phyloP scores from a whole-genome alignment of 2,888 invertebrate species.

The Rhabditophanes sp. region DNA sequence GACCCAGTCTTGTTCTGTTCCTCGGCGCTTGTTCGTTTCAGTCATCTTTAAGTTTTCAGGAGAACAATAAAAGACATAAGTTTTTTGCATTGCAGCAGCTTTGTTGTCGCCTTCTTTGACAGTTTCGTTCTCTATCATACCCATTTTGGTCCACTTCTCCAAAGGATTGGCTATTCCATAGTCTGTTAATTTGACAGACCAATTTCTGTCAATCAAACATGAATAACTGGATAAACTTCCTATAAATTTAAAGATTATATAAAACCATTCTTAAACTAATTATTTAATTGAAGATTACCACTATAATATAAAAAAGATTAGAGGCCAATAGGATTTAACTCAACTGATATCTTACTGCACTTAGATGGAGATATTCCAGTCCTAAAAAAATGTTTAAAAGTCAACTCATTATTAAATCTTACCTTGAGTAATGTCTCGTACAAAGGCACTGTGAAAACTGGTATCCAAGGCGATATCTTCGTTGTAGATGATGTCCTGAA shows the following conservation, averaged over 20 bases:
- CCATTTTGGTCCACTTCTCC: constrained; percentile 39
- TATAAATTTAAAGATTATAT: no score
- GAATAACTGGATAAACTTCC: constrained; percentile 18
- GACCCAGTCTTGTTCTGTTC: constrained; percentile 20
- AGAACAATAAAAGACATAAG: constrained; percentile 34
- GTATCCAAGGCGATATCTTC: constrained; percentile 18
- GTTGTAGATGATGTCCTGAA: constrained; percentile 20
- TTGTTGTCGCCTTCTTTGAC: constrained; percentile 28
- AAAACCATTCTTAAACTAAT: no score
- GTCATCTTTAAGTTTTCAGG: constrained; percentile 40
- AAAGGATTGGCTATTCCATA: constrained; percentile 30
- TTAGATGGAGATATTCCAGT: constrained; percentile 16
- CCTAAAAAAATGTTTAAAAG: constrained; percentile 8
- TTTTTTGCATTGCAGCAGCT: constrained; percentile 29
- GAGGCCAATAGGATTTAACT: no score
- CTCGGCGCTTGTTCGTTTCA: constrained; percentile 24
- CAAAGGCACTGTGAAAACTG: constrained; percentile 24
- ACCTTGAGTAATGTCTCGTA: constrained; percentile 17
- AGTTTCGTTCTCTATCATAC: constrained; percentile 12
- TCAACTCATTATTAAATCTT: neutral
- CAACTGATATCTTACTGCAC: constrained; percentile 22
- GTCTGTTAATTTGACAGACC: constrained; percentile 20
- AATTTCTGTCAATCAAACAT: constrained; percentile 20
- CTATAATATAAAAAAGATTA: no score
- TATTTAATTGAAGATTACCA: no score